Evolutionary conservation across 2,888 invertebrate genomes (phyloP), one percentile per base, ranked within the genome.

Genomic region (Parnassius orleans): DNA sequence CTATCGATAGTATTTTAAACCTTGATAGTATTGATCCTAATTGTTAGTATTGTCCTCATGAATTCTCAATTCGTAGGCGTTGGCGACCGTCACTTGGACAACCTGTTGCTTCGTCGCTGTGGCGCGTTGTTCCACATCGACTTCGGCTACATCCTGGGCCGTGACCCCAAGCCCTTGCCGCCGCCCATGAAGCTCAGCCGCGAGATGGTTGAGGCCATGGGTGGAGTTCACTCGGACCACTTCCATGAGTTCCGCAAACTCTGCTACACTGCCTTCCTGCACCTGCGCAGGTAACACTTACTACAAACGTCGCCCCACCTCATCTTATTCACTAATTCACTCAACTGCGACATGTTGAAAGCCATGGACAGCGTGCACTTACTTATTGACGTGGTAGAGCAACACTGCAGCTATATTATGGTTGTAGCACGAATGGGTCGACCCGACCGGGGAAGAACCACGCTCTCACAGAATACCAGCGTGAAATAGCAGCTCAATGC

Each of bases 121-220:
- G 99, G 99, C 46, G 97, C 97, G 73, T 88, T 99, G 56, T 98
- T 99, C 89, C 99, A 99, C 87, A 98, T 99, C 70, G 99, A 99
- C 92, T 99, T 99, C 88, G 99, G 99, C 2, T 99, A 98, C 87
- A 97, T 98, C 81, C 93, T 99, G 64, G 99, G 99, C 0, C 93
- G 99, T 53, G 99, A 99, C 92, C 99, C 99, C 3, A 99, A 99
- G 87, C 99, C 99, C 1, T 93, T 99, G 82, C 99, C 99, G 1
- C 99, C 99, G 11, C 99, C 99, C 9, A 99, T 99, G 98, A 99
- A 99, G 87, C 93, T 99, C 51, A 98, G 98, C 84, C 97, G 96
- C 84, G 99, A 99, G 92, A 99, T 99, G 99, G 98, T 99, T 19
- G 99, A 99, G 78, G 98, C 97, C 0, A 98, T 98, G 98, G 44